Evolutionary conservation across 2,113 vertebrate species (phyloP).

Genomic region (Mola mola): DNA sequence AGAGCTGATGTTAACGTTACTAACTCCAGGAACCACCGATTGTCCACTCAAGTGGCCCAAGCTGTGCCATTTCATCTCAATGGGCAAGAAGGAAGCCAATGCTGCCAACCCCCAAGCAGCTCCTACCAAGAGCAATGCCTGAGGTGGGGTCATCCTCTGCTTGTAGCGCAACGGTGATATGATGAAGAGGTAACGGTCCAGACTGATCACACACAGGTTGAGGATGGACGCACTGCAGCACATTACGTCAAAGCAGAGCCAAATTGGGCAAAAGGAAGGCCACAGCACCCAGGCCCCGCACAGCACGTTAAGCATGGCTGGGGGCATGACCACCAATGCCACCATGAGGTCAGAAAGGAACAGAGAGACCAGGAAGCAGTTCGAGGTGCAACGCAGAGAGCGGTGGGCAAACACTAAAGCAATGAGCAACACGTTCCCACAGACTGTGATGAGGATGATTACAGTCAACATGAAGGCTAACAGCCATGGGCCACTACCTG

Average conservation of each 20-base stretch:
- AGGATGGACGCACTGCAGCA: slow-evolving; percentile 98
- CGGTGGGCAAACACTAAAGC: slow-evolving; percentile 90
- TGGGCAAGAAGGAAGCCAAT: slow-evolving; percentile 92
- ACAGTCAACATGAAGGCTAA: slow-evolving; percentile 86
- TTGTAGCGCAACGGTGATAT: slow-evolving; percentile 95
- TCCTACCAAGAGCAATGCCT: slow-evolving; percentile 88
- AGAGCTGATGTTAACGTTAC: slow-evolving; percentile 54
- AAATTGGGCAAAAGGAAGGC: slow-evolving; percentile 88
- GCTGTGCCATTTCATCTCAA: slow-evolving; percentile 95
- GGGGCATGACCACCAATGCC: slow-evolving; percentile 97
- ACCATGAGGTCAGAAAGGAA: slow-evolving; percentile 98
- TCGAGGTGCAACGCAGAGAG: slow-evolving; percentile 93
- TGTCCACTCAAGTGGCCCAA: slow-evolving; percentile 73
- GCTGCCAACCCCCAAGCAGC: slow-evolving; percentile 91
- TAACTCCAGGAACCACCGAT: background rate
- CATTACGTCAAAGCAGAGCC: slow-evolving; percentile 97
- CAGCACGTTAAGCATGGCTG: slow-evolving; percentile 94
- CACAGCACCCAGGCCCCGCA: slow-evolving; percentile 92
- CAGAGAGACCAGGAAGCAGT: slow-evolving; percentile 96
- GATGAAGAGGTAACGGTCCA: slow-evolving; percentile 96
- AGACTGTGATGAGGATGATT: slow-evolving; percentile 89
- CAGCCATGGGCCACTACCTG: slow-evolving; percentile 85
- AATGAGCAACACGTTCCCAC: slow-evolving; percentile 90
- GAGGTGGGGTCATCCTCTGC: slow-evolving; percentile 90
- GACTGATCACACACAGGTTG: slow-evolving; percentile 96